Conservation (phyloP, 2,113 vertebrate genomes). For the Microcebus ravelobensis region DNA sequence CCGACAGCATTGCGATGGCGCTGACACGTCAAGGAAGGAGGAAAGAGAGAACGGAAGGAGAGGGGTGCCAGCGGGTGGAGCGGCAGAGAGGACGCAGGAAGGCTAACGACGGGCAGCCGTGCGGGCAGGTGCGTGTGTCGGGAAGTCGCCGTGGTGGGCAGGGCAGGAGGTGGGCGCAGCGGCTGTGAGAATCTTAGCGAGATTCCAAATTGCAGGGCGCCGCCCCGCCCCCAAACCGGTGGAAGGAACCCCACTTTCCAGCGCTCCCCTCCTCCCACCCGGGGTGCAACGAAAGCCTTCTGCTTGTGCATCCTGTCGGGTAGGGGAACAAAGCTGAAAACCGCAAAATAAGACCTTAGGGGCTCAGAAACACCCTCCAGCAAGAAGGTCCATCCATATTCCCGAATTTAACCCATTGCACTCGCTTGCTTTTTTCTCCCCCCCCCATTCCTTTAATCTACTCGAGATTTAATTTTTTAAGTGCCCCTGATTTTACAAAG, state of each 20-base stretch:
- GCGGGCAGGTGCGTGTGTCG: rapidly evolving
- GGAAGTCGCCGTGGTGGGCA: rapidly evolving
- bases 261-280: rapidly evolving
- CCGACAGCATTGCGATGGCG: background rate
- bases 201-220: background rate
- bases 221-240: background rate
- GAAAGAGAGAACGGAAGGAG: rapidly evolving
- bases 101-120: rapidly evolving
- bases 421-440: too few relatives aligned
- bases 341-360: background rate
- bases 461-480: too few relatives aligned
- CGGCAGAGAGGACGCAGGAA: background rate
- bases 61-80: rapidly evolving
- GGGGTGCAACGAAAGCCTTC: rapidly evolving
- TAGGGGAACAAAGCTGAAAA: background rate
- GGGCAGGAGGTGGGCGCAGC: too few relatives aligned
- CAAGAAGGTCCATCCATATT: rapidly evolving
- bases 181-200: background rate
- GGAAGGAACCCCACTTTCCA: background rate
- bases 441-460: too few relatives aligned
- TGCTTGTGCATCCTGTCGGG: rapidly evolving
- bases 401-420: background rate
- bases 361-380: background rate
- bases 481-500: too few relatives aligned
- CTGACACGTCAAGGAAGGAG: background rate